Evolutionary conservation across 2,797 vertebrate genomes (phyloP), one percentile per base, ranked within the genome.

Genomic region (Apodemus agrarius): DNA sequence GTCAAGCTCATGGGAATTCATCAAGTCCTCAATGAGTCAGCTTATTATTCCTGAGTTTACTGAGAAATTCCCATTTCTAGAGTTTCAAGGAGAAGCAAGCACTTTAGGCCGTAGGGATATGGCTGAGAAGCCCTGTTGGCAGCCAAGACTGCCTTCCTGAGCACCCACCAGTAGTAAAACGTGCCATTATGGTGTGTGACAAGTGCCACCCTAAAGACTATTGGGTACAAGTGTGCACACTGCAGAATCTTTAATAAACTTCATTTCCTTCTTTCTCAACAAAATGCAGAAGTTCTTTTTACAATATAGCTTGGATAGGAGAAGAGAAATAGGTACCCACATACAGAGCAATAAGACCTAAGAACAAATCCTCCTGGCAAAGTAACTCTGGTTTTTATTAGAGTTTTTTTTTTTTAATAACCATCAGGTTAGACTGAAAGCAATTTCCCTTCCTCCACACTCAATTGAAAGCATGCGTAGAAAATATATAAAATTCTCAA

Each of bases 381-480:
- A 11, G 29, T 40, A 89, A 54, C 83, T 19, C 19, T 88, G 52
- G 65, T 83, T 80, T 92, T 93, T 83, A 78, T 90, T 49, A 79
- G 46, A 91, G 34, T 34, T 7, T 65, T 46, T 29, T 29, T 78
- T 87, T 74, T 87, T 59, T 46, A 26, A 67, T 88, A 26, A 91
- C 29, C 29, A 57, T 24, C 72, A 80, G 29, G 1, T 34, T 69
- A 52, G 3, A 87, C 57, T 74, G 63, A 93, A 43, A 43, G 10
- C 5, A 89, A 86, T 86, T 93, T 96, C 75, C 24, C 49, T 81
- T 94, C 46, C 16, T 80, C 54, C 72, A 88, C 6, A 65, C 29
- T 37, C 26, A 49, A 24, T 65, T 83, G 79, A 94, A 93, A 92
- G 13, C 31, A 93, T n/a, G 82, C 3, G 46, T 34, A 54, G 74